Conservation (phyloP, 2,888 invertebrate species). For the Netelia virgata region DNA sequence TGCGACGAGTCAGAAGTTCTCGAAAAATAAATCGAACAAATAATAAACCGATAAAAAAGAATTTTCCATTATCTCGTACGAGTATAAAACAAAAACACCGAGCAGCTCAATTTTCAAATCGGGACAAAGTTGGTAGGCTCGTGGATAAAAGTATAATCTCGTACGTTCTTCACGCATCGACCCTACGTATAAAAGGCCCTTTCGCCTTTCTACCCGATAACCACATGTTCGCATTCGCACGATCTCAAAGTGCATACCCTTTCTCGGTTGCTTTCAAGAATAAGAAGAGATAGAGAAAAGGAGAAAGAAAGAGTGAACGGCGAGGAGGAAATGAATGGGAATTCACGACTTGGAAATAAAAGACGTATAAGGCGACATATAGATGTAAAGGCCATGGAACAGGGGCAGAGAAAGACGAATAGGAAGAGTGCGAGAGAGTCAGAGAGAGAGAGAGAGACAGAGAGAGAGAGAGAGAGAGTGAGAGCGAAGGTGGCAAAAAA, state of each 20-base stretch:
- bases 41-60: neutral
- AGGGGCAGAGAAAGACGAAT: conserved; percentile 27
- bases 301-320: conserved; percentile 4
- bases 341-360: conserved; percentile 61
- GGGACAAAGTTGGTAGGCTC: conserved; percentile 1
- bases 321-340: conserved; percentile 39
- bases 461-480: conserved; percentile 20
- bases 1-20: neutral
- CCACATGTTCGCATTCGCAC: conserved; percentile 79
- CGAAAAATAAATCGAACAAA: neutral
- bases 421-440: conserved; percentile 9
- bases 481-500: neutral
- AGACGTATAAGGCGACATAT: conserved; percentile 35
- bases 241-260: conserved; percentile 73
- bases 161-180: conserved; percentile 2
- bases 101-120: neutral
- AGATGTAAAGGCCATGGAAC: conserved; percentile 42
- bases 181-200: conserved; percentile 45
- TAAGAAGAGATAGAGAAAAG: conserved; percentile 36
- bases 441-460: neutral
- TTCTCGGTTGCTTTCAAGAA: conserved; percentile 58
- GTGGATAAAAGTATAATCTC: neutral
- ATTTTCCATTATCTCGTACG: neutral
- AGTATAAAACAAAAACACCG: neutral
- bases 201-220: conserved; percentile 55